A percentile compares a stretch with the other conserved stretches of the same genome.
phyloP scores from a whole-genome alignment of 2,797 vertebrate species.

The Pogoniulus pusillus region DNA sequence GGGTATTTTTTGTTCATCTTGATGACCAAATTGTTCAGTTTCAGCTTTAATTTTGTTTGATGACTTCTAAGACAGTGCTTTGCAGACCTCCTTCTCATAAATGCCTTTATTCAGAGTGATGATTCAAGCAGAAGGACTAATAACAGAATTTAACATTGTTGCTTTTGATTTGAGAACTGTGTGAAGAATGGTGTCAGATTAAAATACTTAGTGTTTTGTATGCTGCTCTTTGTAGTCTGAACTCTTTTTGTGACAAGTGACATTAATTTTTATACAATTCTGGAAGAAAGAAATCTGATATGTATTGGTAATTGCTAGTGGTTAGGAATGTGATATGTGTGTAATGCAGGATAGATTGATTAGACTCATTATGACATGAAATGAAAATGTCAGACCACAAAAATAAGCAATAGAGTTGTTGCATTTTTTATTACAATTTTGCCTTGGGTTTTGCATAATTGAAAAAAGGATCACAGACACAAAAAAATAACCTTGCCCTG shows the following conservation, averaged over 20 bases:
- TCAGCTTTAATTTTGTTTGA: not conserved
- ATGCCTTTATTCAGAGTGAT: slow-evolving; percentile 9
- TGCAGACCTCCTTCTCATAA: slow-evolving; percentile 12
- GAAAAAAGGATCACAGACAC: slow-evolving; percentile 5
- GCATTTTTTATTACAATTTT: slow-evolving; percentile 41
- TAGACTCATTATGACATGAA: slow-evolving; percentile 42
- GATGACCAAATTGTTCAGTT: not conserved
- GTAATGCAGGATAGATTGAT: slow-evolving; percentile 26
- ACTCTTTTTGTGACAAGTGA: slow-evolving; percentile 18
- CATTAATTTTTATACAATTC: slow-evolving; percentile 35
- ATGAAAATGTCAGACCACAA: slow-evolving; percentile 50
- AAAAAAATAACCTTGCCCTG: slow-evolving; percentile 13
- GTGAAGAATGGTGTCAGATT: slow-evolving; percentile 29
- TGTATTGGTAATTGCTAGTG: slow-evolving; percentile 41
- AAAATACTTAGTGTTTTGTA: slow-evolving; percentile 9
- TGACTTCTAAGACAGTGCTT: not conserved
- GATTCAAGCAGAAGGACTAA: not conserved
- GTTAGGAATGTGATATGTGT: slow-evolving; percentile 2
- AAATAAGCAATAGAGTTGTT: slow-evolving; percentile 22
- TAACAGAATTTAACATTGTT: slow-evolving; percentile 29
- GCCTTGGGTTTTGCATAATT: slow-evolving; percentile 31
- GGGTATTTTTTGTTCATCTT: not conserved
- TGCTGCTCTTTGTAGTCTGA: slow-evolving; percentile 27
- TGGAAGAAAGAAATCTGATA: slow-evolving; percentile 10
- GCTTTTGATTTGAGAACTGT: slow-evolving; percentile 27